Evolutionary conservation across 2,888 invertebrate genomes (phyloP).

Genomic region (Drosophila acutilabella): DNA sequence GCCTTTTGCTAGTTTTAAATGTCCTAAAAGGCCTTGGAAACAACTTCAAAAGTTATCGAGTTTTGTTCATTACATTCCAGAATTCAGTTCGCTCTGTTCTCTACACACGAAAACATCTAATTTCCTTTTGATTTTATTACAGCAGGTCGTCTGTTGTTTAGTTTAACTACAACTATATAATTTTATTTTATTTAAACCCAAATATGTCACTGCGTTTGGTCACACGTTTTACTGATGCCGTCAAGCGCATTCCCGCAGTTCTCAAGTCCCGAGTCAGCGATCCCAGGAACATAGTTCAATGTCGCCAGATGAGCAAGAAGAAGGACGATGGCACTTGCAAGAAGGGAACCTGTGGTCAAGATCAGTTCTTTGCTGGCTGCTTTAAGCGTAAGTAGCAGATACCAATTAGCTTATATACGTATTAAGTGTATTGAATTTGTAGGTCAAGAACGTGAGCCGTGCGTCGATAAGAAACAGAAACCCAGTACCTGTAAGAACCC

Average conservation of each 20-base stretch:
- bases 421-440: background rate
- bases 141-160: conserved; percentile 5
- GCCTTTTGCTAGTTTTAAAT: background rate
- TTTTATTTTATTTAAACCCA: background rate
- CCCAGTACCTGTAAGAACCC: conserved; percentile 17
- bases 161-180: background rate
- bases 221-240: background rate
- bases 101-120: background rate
- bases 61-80: background rate
- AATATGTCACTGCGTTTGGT: conserved; percentile 32
- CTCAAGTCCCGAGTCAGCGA: background rate
- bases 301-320: conserved; percentile 26
- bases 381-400: conserved; percentile 30
- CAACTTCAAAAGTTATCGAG: background rate
- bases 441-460: background rate
- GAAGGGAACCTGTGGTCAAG: conserved; percentile 7
- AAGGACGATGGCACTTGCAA: conserved; percentile 4
- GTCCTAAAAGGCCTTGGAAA: conserved; percentile 6
- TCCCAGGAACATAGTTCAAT: conserved; percentile 12
- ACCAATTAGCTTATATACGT: too few relatives aligned
- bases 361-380: conserved; percentile 41
- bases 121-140: conserved; percentile 3
- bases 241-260: background rate
- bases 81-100: conserved; percentile 9
- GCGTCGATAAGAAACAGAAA: conserved; percentile 9